These are phyloP conservation scores for Ranitomeya variabilis DNA, from an alignment of 2,113 vertebrate species.

Conservation along the genomic window DNA sequence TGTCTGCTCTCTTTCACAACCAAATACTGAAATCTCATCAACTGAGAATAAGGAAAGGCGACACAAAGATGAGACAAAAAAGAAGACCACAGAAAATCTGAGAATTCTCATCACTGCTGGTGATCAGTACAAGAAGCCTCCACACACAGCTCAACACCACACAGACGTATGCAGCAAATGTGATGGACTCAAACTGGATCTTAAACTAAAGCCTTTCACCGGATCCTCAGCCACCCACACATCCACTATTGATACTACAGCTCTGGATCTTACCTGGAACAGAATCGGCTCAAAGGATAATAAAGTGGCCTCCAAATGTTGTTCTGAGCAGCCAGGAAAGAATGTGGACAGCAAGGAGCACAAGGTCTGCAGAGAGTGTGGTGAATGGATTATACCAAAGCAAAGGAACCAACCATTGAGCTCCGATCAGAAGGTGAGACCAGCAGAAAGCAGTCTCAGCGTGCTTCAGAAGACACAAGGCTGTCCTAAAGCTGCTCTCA, in stretches of 20 bases:
- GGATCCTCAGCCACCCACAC: not conserved
- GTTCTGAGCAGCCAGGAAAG: not conserved
- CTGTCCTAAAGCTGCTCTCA: not conserved
- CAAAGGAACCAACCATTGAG: not conserved
- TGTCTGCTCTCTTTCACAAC: not conserved
- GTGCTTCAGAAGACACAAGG: not conserved
- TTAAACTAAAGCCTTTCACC: not conserved
- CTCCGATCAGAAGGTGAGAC: not conserved
- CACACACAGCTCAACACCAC: not conserved
- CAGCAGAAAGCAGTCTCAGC: not conserved
- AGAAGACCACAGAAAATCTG: not conserved
- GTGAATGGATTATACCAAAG: not conserved
- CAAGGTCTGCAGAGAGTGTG: not conserved
- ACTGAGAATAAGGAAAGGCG: not conserved
- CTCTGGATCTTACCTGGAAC: not conserved
- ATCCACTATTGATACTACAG: not conserved
- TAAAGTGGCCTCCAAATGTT: not conserved
- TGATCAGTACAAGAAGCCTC: not conserved
- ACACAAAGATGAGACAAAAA: not conserved
- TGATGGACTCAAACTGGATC: not conserved
- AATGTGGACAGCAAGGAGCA: not conserved
- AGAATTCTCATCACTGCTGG: too few species aligned
- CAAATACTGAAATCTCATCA: too few species aligned
- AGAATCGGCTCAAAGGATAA: not conserved
- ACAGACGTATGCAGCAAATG: not conserved